These are phyloP conservation scores for Acanthurus tractus DNA, from an alignment of 2,797 vertebrate species.

Conservation along the genomic window DNA sequence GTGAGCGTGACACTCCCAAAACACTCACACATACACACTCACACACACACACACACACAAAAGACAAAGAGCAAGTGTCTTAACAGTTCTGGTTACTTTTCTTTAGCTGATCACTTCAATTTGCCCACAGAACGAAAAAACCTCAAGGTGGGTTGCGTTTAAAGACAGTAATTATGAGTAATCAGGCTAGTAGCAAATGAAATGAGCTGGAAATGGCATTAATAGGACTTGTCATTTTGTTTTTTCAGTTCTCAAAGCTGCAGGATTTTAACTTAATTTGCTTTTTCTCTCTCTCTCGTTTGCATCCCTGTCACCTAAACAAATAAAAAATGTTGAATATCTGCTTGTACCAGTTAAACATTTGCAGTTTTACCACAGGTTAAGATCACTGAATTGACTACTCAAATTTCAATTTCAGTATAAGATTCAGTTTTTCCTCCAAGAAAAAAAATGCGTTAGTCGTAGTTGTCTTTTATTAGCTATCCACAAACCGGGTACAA, in stretches of 20 bases:
- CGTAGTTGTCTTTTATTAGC: not conserved
- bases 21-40: conserved; percentile 26
- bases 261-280: conserved; percentile 7
- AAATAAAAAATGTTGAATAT: conserved; percentile 3
- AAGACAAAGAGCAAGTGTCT: not conserved
- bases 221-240: conserved; percentile 5
- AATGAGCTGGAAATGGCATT: not conserved
- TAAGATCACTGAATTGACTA: not conserved
- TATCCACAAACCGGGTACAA: not conserved
- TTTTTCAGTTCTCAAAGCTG: not conserved
- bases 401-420: not conserved
- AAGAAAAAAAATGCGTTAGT: not conserved
- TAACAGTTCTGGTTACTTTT: conserved; percentile 5
- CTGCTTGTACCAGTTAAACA: not conserved
- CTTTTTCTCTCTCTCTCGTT: not conserved
- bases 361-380: not conserved
- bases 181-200: conserved; percentile 8
- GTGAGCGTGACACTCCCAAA: conserved; percentile 62
- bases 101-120: conserved; percentile 6
- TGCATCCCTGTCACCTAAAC: not conserved
- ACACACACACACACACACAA: conserved; percentile 6
- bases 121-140: conserved; percentile 2
- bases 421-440: conserved; percentile 1
- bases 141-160: not conserved
- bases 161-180: conserved; percentile 3